Evolutionary conservation across 2,797 vertebrate species (phyloP).

Genomic region (Toxotes lorentzi): DNA sequence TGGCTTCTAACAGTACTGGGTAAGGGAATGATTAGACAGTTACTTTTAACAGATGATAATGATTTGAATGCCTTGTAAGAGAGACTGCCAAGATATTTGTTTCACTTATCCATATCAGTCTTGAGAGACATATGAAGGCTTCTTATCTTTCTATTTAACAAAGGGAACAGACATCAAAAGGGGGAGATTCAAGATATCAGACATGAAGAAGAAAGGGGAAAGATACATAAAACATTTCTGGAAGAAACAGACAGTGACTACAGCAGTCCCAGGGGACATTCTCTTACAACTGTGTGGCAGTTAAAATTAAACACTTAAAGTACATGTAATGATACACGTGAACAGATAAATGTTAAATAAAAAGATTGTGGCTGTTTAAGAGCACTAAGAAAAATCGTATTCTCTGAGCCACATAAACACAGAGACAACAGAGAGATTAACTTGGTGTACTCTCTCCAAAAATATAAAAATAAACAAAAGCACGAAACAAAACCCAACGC

Average conservation of each 20-base stretch:
- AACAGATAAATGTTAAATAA: constrained; percentile 16
- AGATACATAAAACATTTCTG: neutral
- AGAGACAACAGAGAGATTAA: constrained; percentile 50
- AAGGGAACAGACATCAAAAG: constrained; percentile 33
- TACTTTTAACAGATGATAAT: constrained; percentile 20
- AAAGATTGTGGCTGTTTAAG: neutral
- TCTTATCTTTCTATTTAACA: constrained; percentile 29
- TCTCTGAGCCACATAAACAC: constrained; percentile 39
- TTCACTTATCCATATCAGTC: constrained; percentile 32
- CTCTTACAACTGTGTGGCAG: neutral
- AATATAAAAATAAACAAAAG: constrained; percentile 43
- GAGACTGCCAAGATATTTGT: constrained; percentile 15
- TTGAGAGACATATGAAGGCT: constrained; percentile 23
- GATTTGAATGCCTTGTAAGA: constrained; percentile 31
- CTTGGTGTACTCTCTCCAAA: constrained; percentile 19
- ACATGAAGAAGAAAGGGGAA: constrained; percentile 6
- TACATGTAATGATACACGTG: neutral
- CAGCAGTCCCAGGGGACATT: neutral
- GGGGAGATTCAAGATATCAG: constrained; percentile 16
- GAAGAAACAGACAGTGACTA: neutral
- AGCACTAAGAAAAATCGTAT: constrained; percentile 23
- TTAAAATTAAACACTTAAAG: constrained; percentile 16
- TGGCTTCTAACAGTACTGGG: neutral
- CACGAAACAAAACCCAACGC: constrained; percentile 30
- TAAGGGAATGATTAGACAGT: constrained; percentile 8